Conservation (phyloP, 2,888 invertebrate species). For the Leucozona laternaria region DNA sequence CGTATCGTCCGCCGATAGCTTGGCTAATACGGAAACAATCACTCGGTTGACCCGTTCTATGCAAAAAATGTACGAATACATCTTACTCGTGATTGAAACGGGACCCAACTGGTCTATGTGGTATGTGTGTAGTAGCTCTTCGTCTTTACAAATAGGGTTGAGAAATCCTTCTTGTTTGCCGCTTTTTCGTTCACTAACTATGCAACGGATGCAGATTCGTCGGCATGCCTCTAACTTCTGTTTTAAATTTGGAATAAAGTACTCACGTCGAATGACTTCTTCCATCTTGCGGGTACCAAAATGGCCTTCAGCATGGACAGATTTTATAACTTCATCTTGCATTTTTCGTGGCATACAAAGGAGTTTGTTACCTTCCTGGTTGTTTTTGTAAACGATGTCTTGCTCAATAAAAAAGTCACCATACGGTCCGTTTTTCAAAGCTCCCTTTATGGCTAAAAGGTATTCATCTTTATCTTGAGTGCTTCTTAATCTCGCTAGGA, state of each 20-base stretch:
- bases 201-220: conserved; percentile 1
- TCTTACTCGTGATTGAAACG: conserved; percentile 77
- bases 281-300: not conserved
- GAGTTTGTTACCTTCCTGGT: not conserved
- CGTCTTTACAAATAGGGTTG: not conserved
- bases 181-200: not conserved
- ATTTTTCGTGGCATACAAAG: not conserved
- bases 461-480: too few species aligned
- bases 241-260: conserved; percentile 78
- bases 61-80: conserved; percentile 78
- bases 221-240: conserved; percentile 28
- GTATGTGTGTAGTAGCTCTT: conserved; percentile 55
- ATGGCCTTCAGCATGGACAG: not conserved
- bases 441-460: too few species aligned
- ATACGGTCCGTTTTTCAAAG: too few species aligned
- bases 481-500: too few species aligned
- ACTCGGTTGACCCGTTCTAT: conserved; percentile 60
- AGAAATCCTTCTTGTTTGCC: conserved; percentile 4
- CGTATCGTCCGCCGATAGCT: conserved; percentile 8
- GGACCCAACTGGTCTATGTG: conserved; percentile 79
- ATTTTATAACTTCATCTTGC: not conserved
- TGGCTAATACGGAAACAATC: conserved; percentile 9
- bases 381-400: not conserved
- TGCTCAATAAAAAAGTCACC: not conserved
- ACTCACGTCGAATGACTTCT: not conserved